Evolutionary conservation across 2,888 invertebrate genomes (phyloP), one percentile per base, ranked within the genome.

Genomic region (Hypena proboscidalis): DNA sequence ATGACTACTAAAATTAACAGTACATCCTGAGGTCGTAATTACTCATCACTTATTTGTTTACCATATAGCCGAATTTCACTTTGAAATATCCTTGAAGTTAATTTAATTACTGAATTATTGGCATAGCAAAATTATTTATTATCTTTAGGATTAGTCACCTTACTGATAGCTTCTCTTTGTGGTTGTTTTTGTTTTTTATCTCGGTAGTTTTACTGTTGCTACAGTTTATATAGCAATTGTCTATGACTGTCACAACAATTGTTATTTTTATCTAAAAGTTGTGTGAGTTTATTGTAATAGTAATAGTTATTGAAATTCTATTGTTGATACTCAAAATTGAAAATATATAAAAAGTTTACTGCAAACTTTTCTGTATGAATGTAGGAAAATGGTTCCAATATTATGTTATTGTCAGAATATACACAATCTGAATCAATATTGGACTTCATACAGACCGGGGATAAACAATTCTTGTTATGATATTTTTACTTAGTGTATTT

Each of bases 61-160:
- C 2, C 20, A 14, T 9, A 22, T 38, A 29, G 34, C 36, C 38
- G 21, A 44, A 41, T 44, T 50, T 48, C 29, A 27, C 37, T 37
- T 48, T 46, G 17, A 27, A 43, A 38, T 27, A 51, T 45, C 58
- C 55, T 55, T 55, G 52, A 42, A 53, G 17, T 26, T 54, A 38
- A 58, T 54, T 49, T 23, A 46, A 49, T 66, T 55, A 58, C 33
- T 62, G 45, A 41, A 50, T 50, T 43, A 47, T 15, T 46, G 14
- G 36, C 38, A 13, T 21, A 32, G 34, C 37, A 14, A 31, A 30
- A 33, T 23, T 22, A 42, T 14, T 34, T 38, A 39, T 52, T 60
- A 60, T 56, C 65, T 52, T 20, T 33, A 42, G 15, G 48, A 26
- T 51, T 61, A 48, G 44, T 63, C 66, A 61, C 38, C 29, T 46